phyloP scores from a whole-genome alignment of 2,113 vertebrate species.

The Penelope pileata region DNA sequence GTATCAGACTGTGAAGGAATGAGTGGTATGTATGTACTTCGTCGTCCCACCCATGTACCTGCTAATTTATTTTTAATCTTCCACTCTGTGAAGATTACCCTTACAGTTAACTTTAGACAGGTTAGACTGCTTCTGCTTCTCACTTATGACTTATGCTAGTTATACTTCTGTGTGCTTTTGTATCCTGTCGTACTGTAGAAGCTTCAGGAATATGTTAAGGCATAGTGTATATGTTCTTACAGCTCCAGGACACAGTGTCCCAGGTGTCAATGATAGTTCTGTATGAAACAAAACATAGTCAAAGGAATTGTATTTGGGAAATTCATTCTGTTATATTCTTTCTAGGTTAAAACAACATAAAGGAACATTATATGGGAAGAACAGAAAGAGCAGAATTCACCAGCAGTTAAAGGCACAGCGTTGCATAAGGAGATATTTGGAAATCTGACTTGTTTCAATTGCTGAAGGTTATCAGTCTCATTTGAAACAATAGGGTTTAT shows the following conservation, averaged over 20 bases:
- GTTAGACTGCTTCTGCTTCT: background rate
- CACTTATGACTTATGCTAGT: background rate
- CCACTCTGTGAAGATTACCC: background rate
- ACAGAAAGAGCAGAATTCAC: background rate
- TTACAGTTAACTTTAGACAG: background rate
- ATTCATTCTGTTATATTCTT: background rate
- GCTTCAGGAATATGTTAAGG: background rate
- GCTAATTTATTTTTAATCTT: background rate
- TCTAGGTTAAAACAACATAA: background rate
- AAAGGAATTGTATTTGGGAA: background rate
- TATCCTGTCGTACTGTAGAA: background rate
- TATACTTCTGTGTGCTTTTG: background rate
- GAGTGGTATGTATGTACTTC: background rate
- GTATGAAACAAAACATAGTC: background rate
- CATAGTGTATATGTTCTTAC: background rate
- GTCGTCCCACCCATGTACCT: background rate
- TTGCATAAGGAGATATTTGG: background rate
- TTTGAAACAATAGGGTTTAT: background rate
- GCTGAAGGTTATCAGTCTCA: background rate
- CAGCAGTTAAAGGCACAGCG: background rate
- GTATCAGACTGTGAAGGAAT: background rate
- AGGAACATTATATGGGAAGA: background rate
- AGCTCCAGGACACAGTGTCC: background rate
- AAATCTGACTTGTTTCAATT: background rate
- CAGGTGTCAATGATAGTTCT: background rate